Percentiles rank a stretch among this genome's conserved stretches.
phyloP scores from a whole-genome alignment of 2,888 invertebrate genomes.

The Himalopsyche anomala region DNA sequence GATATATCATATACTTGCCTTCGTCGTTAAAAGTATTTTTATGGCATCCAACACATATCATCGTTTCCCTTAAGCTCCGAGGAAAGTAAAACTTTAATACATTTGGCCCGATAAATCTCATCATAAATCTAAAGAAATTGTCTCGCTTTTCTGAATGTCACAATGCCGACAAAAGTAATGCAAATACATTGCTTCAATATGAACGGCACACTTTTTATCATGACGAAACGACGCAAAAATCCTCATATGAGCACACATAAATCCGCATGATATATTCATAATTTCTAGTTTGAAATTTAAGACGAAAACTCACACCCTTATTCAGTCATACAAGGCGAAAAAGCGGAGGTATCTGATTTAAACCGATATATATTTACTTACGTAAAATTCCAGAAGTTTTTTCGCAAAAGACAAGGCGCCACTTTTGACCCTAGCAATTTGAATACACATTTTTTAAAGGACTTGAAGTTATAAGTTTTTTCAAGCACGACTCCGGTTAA shows the following conservation, averaged over 20 bases:
- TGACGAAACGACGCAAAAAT: slow-evolving; percentile 43
- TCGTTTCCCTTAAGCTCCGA: slow-evolving; percentile 45
- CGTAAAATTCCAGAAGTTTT: no score
- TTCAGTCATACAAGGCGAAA: no score
- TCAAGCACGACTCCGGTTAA: no score
- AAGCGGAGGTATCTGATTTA: no score
- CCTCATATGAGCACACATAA: slow-evolving; percentile 44
- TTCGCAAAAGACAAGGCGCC: no score
- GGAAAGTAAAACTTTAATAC: slow-evolving; percentile 47
- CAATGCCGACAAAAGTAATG: slow-evolving; percentile 56
- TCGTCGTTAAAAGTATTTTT: slow-evolving; percentile 1
- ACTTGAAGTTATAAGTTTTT: no score
- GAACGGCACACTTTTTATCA: slow-evolving; percentile 47
- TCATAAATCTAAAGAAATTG: slow-evolving; percentile 62
- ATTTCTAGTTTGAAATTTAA: background rate
- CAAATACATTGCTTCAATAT: slow-evolving; percentile 62
- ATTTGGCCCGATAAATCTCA: slow-evolving; percentile 55
- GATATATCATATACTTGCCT: background rate
- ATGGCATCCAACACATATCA: slow-evolving; percentile 50
- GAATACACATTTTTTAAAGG: no score
- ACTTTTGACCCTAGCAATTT: no score
- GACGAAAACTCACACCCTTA: no score
- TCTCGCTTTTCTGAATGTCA: slow-evolving; percentile 58
- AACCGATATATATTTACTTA: no score
- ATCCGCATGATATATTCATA: slow-evolving; percentile 8